A percentile compares a stretch with the other conserved stretches of the same genome.
phyloP scores from a whole-genome alignment of 2,888 invertebrate species.

The Hartigia nigra region DNA sequence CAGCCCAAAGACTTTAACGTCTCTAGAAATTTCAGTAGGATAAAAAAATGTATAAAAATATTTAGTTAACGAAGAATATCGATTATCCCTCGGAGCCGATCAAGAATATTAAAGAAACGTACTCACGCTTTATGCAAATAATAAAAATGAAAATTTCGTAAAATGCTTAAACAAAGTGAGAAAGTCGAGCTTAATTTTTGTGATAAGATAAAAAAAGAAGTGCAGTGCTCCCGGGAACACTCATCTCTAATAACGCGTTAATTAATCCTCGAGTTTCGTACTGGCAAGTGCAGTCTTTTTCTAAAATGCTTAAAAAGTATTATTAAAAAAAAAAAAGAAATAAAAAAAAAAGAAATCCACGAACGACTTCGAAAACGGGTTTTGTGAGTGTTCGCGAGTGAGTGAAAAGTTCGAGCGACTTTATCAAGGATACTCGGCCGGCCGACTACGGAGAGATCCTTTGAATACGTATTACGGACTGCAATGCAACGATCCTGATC shows the following conservation, averaged over 20 bases:
- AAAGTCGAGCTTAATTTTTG: neutral
- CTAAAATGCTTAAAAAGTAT: neutral
- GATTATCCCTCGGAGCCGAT: neutral
- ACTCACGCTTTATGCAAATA: neutral
- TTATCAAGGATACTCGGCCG: constrained; percentile 34
- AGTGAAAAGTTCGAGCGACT: constrained; percentile 42
- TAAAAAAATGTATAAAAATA: neutral
- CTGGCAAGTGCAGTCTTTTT: neutral
- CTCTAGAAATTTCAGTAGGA: constrained; percentile 60
- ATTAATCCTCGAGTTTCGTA: neutral
- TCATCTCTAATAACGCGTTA: neutral
- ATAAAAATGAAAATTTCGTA: neutral
- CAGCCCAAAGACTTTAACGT: constrained; percentile 33
- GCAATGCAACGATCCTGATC: constrained; percentile 10
- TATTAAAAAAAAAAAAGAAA: neutral
- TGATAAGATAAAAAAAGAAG: neutral
- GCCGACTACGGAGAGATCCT: constrained; percentile 24
- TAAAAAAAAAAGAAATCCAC: neutral
- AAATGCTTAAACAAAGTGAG: neutral
- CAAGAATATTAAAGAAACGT: neutral
- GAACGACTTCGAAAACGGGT: constrained; percentile 21
- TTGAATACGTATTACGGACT: neutral
- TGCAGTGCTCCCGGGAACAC: neutral
- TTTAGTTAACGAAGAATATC: neutral
- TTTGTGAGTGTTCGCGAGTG: constrained; percentile 43